phyloP scores from a whole-genome alignment of 2,888 invertebrate genomes.

The Tromatobia lineatoria region DNA sequence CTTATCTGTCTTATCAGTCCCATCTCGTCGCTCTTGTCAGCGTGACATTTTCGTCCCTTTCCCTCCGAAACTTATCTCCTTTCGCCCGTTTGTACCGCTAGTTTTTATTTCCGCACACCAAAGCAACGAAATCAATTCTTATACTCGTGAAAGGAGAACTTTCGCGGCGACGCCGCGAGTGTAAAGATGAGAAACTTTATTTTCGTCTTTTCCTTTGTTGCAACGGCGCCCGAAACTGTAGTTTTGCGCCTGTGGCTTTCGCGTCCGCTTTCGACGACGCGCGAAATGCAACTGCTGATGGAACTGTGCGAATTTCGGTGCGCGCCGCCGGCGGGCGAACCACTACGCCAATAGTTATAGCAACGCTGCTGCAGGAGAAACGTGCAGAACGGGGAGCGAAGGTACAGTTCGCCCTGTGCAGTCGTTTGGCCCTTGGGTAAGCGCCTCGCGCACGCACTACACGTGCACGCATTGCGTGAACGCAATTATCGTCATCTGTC shows the following conservation, averaged over 20 bases:
- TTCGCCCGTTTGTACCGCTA: not conserved
- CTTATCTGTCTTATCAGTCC: slow-evolving; percentile 58
- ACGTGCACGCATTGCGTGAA: slow-evolving; percentile 14
- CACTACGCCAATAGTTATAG: slow-evolving; percentile 6
- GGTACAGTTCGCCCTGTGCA: not conserved
- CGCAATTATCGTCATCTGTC: slow-evolving; percentile 38
- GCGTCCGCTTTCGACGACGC: slow-evolving; percentile 63
- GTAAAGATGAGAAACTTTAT: not conserved
- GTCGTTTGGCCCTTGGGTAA: not conserved
- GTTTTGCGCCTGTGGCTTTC: not conserved
- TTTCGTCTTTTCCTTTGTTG: not conserved
- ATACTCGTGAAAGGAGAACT: not conserved
- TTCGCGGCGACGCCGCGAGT: not conserved
- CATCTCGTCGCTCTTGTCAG: slow-evolving; percentile 22
- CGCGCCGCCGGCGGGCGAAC: slow-evolving; percentile 37
- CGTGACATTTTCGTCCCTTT: not conserved
- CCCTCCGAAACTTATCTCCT: not conserved
- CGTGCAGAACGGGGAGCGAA: not conserved
- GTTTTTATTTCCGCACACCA: not conserved
- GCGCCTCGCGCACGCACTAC: not conserved
- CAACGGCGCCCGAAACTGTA: not conserved
- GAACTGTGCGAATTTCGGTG: slow-evolving; percentile 54
- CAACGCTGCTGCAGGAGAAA: not conserved
- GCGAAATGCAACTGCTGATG: slow-evolving; percentile 67
- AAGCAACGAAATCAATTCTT: not conserved